phyloP scores from a whole-genome alignment of 2,888 invertebrate species.

The Erebia palarica region DNA sequence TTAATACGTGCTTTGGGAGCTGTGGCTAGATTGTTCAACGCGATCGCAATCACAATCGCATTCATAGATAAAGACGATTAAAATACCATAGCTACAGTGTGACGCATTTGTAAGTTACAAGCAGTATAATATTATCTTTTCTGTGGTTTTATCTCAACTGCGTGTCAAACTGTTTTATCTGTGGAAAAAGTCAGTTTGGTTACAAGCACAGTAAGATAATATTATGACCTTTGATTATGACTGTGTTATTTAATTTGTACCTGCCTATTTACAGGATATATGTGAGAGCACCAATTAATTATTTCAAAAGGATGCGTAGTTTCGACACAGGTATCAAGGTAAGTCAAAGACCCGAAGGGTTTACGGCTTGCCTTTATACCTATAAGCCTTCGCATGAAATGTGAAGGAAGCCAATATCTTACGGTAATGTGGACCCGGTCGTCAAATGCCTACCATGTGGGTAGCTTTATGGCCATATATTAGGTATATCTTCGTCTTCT shows the following conservation, averaged over 20 bases:
- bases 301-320: not conserved
- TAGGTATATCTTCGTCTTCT: not conserved
- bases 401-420: conserved; percentile 1
- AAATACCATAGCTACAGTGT: too few species aligned
- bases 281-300: not conserved
- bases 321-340: conserved; percentile 8
- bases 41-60: not conserved
- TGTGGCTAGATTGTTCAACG: not conserved
- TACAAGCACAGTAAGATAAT: too few species aligned
- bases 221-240: too few species aligned
- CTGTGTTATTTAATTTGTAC: not conserved
- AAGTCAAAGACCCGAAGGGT: conserved; percentile 1
- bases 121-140: too few species aligned
- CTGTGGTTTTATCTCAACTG: too few species aligned
- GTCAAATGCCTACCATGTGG: conserved; percentile 5
- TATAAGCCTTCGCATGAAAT: not conserved
- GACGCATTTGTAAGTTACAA: too few species aligned
- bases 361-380: conserved; percentile 4
- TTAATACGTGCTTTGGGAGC: conserved; percentile 13
- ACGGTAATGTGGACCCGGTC: not conserved
- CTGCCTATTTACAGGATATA: not conserved
- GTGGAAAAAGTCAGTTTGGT: too few species aligned
- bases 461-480: not conserved
- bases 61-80: too few species aligned
- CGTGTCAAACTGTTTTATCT: too few species aligned